These are phyloP conservation scores for Actinia equina DNA, from an alignment of 64 coral and sea anemone species.

Conservation along the genomic window DNA sequence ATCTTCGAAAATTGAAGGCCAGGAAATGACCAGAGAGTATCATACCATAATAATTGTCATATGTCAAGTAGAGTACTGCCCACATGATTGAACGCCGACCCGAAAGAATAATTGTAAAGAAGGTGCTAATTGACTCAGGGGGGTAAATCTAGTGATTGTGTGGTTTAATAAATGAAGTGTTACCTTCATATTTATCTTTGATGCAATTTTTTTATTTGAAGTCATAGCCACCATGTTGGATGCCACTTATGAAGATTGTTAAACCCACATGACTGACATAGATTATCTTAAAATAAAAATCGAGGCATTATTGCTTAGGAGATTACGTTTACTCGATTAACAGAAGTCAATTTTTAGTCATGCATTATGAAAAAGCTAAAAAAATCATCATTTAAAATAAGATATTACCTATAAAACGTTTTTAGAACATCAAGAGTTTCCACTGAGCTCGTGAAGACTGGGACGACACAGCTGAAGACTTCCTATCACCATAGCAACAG, in stretches of 20 bases:
- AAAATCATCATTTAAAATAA: too few species aligned
- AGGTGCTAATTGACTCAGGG: conserved; percentile 8
- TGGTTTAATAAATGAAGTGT: not conserved
- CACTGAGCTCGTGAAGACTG: not conserved
- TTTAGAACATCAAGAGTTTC: not conserved
- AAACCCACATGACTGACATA: too few species aligned
- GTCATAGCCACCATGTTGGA: too few species aligned
- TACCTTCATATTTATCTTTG: not conserved
- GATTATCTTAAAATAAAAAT: too few species aligned
- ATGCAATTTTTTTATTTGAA: not conserved
- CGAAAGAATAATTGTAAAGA: not conserved
- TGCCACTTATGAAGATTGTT: too few species aligned
- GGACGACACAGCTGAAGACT: not conserved
- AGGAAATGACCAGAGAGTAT: not conserved
- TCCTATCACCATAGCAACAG: conserved; percentile 29
- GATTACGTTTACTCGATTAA: too few species aligned
- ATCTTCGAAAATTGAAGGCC: too few species aligned
- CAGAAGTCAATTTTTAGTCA: too few species aligned
- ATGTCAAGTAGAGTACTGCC: not conserved
- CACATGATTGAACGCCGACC: not conserved
- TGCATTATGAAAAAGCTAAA: too few species aligned
- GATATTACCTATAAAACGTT: too few species aligned
- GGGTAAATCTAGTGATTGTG: conserved; percentile 16
- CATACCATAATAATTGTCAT: not conserved
- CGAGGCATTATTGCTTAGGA: too few species aligned